phyloP scores from a whole-genome alignment of 2,113 vertebrate species.

The Talpa occidentalis region DNA sequence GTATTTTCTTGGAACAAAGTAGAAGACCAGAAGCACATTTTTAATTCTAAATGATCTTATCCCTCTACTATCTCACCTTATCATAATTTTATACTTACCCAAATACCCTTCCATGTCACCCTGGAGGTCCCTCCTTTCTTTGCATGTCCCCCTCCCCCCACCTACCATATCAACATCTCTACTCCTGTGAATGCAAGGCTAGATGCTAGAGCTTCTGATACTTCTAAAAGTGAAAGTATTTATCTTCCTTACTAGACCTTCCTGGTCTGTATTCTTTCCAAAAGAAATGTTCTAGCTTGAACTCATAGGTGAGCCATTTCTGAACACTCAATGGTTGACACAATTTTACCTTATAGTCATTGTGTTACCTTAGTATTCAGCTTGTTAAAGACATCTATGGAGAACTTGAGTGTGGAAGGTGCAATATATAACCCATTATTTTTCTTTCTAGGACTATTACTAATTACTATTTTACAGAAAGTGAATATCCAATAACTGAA shows the following conservation, averaged over 20 bases:
- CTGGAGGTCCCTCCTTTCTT: not conserved
- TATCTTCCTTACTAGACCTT: not conserved
- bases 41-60: not conserved
- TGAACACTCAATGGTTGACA: not conserved
- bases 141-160: not conserved
- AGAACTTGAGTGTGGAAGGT: constrained; percentile 1
- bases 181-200: not conserved
- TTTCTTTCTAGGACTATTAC: constrained; percentile 55
- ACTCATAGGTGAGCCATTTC: not conserved
- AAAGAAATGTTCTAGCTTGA: not conserved
- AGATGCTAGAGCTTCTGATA: not conserved
- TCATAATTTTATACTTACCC: no score
- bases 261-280: not conserved
- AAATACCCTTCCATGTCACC: rapidly evolving
- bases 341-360: not conserved
- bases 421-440: constrained; percentile 33
- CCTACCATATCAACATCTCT: not conserved
- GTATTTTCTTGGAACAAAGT: not conserved
- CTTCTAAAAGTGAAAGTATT: not conserved
- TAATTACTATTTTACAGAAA: constrained; percentile 47
- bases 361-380: constrained; percentile 41
- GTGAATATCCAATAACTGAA: not conserved
- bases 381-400: constrained; percentile 57
- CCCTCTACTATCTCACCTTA: not conserved
- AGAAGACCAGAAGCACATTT: not conserved